Conservation (phyloP, 2,888 invertebrate genomes). For the Netelia virgata region DNA sequence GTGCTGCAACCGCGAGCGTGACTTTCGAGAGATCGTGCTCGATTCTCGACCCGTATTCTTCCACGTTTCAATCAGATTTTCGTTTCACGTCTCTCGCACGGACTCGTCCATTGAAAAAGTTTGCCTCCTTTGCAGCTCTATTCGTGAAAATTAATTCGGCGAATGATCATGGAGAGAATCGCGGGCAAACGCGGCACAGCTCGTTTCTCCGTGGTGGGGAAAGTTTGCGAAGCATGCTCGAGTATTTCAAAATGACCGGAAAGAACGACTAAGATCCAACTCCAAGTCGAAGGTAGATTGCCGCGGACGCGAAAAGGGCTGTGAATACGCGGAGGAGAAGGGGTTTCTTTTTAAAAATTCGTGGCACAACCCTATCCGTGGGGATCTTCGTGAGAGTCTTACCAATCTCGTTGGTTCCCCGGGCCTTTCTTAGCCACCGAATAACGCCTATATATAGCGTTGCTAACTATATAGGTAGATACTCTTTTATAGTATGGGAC, state of each 20-base stretch:
- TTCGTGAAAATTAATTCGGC: not conserved
- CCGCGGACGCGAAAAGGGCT: not conserved
- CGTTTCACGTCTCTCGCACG: not conserved
- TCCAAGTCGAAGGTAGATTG: not conserved
- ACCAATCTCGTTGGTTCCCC: constrained; percentile 50
- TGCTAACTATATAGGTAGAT: too few species aligned
- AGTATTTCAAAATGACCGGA: constrained; percentile 23
- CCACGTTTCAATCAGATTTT: not conserved
- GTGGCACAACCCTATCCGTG: constrained; percentile 39
- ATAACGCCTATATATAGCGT: too few species aligned
- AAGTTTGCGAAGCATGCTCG: constrained; percentile 11
- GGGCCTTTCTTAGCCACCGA: not conserved
- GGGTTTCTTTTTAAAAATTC: constrained; percentile 48
- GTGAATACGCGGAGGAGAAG: too few species aligned
- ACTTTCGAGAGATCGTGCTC: constrained; percentile 38
- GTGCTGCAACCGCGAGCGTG: constrained; percentile 52
- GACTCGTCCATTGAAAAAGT: not conserved
- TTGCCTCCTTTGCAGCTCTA: not conserved
- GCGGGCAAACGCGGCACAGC: constrained; percentile 2
- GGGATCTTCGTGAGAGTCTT: constrained; percentile 59
- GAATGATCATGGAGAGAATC: constrained; percentile 20
- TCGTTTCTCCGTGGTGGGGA: not conserved
- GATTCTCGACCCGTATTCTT: constrained; percentile 10
- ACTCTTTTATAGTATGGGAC: not conserved
- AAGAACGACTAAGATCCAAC: constrained; percentile 38